Evolutionary conservation across 2,888 invertebrate species (phyloP).

Genomic region (Tetragonisca angustula): DNA sequence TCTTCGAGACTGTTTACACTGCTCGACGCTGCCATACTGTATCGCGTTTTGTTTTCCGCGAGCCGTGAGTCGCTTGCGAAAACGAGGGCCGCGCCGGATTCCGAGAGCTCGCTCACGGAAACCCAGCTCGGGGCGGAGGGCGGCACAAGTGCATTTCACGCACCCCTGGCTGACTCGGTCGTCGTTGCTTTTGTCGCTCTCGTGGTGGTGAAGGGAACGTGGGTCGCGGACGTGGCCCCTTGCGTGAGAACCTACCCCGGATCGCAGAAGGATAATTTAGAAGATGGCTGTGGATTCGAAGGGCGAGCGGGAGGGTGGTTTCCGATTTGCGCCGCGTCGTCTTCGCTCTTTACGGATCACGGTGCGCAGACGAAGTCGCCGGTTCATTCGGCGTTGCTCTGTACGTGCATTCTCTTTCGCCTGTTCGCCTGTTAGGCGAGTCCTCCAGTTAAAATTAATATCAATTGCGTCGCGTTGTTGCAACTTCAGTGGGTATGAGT

Average conservation of each 20-base stretch:
- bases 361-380: background rate
- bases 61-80: conserved; percentile 7
- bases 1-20: conserved; percentile 56
- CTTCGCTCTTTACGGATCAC: background rate
- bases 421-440: background rate
- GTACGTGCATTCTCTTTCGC: background rate
- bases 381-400: background rate
- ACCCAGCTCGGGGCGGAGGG: background rate
- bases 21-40: conserved; percentile 8
- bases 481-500: too few species aligned
- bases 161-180: conserved; percentile 10
- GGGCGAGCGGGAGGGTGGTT: background rate
- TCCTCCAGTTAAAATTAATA: too few species aligned
- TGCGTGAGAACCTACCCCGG: too few species aligned
- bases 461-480: too few species aligned
- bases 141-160: conserved; percentile 31
- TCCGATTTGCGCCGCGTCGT: background rate
- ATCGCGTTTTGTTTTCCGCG: conserved; percentile 30
- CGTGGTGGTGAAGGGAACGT: background rate
- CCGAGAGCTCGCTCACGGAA: background rate
- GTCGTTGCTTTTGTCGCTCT: conserved; percentile 1
- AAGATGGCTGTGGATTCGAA: background rate
- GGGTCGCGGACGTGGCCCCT: too few species aligned
- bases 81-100: conserved; percentile 1
- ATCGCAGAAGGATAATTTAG: background rate